Percentiles rank a stretch among this genome's conserved stretches.
These are phyloP conservation scores for Erpetoichthys calabaricus DNA, from an alignment of 2,797 vertebrate species.

Conservation along the genomic window DNA sequence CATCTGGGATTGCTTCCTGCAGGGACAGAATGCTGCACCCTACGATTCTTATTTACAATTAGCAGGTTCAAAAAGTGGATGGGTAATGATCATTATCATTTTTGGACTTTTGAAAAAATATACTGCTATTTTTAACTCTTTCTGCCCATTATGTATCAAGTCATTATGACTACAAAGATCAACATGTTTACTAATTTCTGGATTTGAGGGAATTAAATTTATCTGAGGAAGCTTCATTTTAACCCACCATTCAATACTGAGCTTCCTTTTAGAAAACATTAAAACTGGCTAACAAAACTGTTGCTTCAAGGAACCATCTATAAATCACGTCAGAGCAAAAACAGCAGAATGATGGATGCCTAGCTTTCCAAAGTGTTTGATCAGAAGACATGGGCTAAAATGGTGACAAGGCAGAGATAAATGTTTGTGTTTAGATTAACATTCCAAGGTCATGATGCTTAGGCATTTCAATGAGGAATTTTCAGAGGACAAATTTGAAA, in stretches of 20 bases:
- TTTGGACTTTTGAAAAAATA: too few relatives aligned
- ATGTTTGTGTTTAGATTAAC: conserved; percentile 50
- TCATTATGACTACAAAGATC: too few relatives aligned
- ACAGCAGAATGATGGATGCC: conserved; percentile 40
- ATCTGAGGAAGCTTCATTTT: too few relatives aligned
- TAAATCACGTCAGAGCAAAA: conserved; percentile 38
- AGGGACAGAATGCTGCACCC: too few relatives aligned
- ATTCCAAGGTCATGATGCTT: conserved; percentile 51
- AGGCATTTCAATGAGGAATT: conserved; percentile 54
- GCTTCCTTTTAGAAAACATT: conserved; percentile 30
- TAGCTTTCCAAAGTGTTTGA: conserved; percentile 36
- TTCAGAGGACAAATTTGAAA: conserved; percentile 32
- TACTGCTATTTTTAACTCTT: too few relatives aligned
- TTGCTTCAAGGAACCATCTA: conserved; percentile 28
- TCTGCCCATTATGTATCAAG: too few relatives aligned
- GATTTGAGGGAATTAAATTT: too few relatives aligned
- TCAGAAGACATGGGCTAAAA: conserved; percentile 44
- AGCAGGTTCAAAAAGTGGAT: too few relatives aligned
- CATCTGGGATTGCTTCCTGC: too few relatives aligned
- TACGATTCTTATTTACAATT: too few relatives aligned
- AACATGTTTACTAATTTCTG: too few relatives aligned
- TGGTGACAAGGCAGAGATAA: conserved; percentile 47
- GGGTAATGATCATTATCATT: too few relatives aligned
- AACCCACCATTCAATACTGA: not conserved
- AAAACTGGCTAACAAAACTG: conserved; percentile 38